Percentiles rank a stretch among this genome's conserved stretches.
phyloP scores from a whole-genome alignment of 2,113 vertebrate genomes.

The Propithecus coquereli region DNA sequence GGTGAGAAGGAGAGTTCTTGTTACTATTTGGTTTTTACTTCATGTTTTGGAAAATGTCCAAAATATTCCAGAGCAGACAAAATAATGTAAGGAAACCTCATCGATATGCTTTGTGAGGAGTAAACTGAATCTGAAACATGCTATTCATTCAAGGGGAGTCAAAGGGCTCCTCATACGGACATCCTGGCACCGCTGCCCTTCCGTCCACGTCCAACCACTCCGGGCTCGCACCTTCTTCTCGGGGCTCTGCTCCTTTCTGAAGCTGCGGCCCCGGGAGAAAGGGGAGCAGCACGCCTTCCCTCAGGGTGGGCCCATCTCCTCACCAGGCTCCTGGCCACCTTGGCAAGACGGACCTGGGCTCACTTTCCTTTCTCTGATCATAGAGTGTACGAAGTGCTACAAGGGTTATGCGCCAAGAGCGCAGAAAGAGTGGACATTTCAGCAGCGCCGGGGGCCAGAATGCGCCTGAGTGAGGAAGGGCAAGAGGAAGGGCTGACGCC shows the following conservation, averaged over 20 bases:
- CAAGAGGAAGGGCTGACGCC: not conserved
- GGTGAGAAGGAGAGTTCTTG: no score
- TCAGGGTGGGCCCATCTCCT: accelerated
- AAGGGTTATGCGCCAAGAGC: not conserved
- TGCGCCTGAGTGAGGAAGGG: not conserved
- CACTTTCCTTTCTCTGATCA: no score
- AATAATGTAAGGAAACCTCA: not conserved
- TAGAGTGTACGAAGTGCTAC: accelerated
- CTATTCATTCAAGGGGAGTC: accelerated
- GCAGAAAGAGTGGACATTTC: accelerated
- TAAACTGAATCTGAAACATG: not conserved
- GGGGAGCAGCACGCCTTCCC: accelerated
- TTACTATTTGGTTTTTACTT: not conserved
- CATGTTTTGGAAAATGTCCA: not conserved
- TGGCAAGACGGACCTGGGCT: accelerated
- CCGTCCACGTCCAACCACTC: accelerated
- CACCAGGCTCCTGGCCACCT: not conserved
- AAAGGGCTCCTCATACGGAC: not conserved
- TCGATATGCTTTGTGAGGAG: no score
- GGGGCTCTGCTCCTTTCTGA: not conserved
- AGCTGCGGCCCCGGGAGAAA: not conserved
- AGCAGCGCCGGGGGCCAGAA: accelerated
- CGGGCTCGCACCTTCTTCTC: not conserved
- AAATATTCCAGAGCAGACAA: not conserved
- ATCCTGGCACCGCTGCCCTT: not conserved